phyloP scores from a whole-genome alignment of 53 echinoderm and acorn worm genomes.

The Holothuria scabra region DNA sequence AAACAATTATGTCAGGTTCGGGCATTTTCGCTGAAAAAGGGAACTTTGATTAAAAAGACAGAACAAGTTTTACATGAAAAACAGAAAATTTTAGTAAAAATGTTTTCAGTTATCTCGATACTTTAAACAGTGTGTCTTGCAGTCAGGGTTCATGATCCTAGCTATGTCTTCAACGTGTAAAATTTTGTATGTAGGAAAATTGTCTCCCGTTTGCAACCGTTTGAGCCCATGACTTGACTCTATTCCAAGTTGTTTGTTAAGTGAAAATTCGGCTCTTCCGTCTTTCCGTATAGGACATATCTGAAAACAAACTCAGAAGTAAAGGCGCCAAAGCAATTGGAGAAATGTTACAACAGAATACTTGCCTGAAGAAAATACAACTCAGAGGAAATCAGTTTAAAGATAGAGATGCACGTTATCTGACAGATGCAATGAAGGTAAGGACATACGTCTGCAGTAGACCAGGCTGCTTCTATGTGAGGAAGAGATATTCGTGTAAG shows the following conservation, averaged over 20 bases:
- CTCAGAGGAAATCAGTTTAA: constrained; percentile 90
- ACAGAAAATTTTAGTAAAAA: too few relatives aligned
- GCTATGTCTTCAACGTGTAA: too few relatives aligned
- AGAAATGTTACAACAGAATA: constrained; percentile 91
- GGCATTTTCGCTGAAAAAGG: too few relatives aligned
- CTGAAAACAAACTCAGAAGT: constrained; percentile 83
- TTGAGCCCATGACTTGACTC: background rate
- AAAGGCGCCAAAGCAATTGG: constrained; percentile 90
- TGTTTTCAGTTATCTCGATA: too few relatives aligned
- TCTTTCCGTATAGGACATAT: constrained; percentile 68
- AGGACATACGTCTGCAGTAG: background rate
- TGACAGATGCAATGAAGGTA: constrained; percentile 88
- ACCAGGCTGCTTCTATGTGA: too few relatives aligned
- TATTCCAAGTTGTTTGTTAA: background rate
- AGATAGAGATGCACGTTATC: constrained; percentile 85
- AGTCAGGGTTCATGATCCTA: too few relatives aligned
- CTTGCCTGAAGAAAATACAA: constrained; percentile 81
- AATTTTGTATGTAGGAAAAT: too few relatives aligned
- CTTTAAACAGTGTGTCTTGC: too few relatives aligned
- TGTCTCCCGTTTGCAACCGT: background rate
- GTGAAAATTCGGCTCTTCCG: background rate
- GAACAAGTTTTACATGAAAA: too few relatives aligned
- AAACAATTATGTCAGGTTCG: too few relatives aligned
- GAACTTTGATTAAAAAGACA: too few relatives aligned
- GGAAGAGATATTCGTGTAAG: too few relatives aligned